Evolutionary conservation across 2,888 invertebrate species (phyloP).

Genomic region (Ramazzottius varieornatus): DNA sequence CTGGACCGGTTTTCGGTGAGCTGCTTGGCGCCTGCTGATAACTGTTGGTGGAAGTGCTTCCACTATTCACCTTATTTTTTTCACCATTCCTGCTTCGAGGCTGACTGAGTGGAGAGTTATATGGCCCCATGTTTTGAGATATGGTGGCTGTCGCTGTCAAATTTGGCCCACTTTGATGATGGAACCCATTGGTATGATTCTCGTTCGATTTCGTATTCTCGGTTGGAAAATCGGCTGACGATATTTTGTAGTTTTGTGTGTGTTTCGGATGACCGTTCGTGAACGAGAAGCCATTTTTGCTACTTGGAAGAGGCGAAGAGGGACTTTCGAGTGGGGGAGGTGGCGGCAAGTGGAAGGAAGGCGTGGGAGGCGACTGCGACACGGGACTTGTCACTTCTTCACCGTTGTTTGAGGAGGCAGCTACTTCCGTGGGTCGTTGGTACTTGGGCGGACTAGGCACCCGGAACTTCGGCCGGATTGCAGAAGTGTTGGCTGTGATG

Average conservation of each 20-base stretch:
- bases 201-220: neutral
- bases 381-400: neutral
- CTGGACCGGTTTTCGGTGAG: neutral
- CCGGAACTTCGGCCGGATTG: constrained; percentile 13
- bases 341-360: neutral
- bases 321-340: neutral
- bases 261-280: no score
- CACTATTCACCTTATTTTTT: neutral
- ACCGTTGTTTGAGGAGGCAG: neutral
- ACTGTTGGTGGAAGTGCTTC: neutral
- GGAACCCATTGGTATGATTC: neutral
- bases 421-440: constrained; percentile 7
- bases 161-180: neutral
- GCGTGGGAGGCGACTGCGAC: neutral
- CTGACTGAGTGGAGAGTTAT: no score
- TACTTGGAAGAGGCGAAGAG: no score
- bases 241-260: no score
- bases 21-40: neutral
- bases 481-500: constrained; percentile 9
- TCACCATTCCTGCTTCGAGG: no score
- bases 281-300: no score
- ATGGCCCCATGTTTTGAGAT: no score
- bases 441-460: constrained; percentile 12
- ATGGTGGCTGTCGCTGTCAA: no score
- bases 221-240: no score